Conservation (phyloP, 2,888 invertebrate genomes). For the Arenicola marina region DNA sequence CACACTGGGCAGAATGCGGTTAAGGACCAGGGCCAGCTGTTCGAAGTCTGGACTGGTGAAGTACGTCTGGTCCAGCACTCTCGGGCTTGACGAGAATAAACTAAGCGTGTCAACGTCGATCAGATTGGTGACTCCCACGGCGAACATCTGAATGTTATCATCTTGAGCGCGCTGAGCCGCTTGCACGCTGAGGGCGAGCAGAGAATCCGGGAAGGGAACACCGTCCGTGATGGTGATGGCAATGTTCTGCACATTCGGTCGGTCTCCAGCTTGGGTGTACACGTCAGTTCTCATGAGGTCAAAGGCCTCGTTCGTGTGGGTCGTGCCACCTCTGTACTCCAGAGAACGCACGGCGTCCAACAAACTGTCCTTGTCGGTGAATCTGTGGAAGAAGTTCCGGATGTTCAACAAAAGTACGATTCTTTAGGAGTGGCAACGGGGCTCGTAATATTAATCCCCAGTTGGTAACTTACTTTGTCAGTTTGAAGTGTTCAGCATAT, state of each 20-base stretch:
- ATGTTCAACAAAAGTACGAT: too few relatives aligned
- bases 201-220: background rate
- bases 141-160: background rate
- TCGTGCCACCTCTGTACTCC: constrained; percentile 3
- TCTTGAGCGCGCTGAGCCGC: background rate
- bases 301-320: constrained; percentile 9
- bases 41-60: constrained; percentile 20
- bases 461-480: too few relatives aligned
- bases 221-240: constrained; percentile 14
- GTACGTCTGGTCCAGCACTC: constrained; percentile 8
- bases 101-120: background rate
- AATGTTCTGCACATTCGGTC: constrained; percentile 5
- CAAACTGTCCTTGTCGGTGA: background rate
- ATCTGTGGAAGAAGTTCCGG: background rate
- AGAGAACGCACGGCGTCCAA: background rate
- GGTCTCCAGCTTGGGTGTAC: constrained; percentile 4
- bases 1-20: background rate
- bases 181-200: background rate
- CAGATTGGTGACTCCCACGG: background rate
- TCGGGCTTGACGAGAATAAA: background rate
- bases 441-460: too few relatives aligned
- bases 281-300: background rate
- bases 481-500: too few relatives aligned
- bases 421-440: too few relatives aligned
- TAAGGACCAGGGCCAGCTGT: background rate